Evolutionary conservation across 2,888 invertebrate species (phyloP).

Genomic region (Hecatera dysodea): DNA sequence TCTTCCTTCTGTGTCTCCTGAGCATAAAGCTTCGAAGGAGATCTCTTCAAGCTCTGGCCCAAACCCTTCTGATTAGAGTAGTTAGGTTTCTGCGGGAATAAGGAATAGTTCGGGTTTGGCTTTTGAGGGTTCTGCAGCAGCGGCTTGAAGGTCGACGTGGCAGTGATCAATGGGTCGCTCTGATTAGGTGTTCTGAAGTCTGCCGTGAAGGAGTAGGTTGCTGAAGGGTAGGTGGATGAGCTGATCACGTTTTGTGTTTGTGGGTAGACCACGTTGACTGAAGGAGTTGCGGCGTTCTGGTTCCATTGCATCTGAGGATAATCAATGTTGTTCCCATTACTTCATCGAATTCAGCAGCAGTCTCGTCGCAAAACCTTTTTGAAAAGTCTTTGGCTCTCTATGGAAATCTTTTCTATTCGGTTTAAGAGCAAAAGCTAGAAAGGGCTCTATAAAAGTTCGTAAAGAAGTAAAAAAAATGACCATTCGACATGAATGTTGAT

Average conservation of each 20-base stretch:
- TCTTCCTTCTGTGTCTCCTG: conserved; percentile 83
- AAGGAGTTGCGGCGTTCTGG: conserved; percentile 91
- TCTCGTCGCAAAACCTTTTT: too few species aligned
- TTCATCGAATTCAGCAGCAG: too few species aligned
- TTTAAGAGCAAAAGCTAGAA: too few species aligned
- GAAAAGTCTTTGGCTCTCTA: too few species aligned
- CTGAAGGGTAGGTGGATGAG: conserved; percentile 92
- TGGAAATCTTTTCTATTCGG: too few species aligned
- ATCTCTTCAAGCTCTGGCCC: conserved; percentile 81
- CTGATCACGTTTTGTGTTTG: conserved; percentile 92
- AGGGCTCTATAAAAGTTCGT: too few species aligned
- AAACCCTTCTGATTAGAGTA: conserved; percentile 77
- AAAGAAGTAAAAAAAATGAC: too few species aligned
- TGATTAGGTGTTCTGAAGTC: conserved; percentile 93
- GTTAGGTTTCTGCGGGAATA: conserved; percentile 87
- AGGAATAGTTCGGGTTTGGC: conserved; percentile 79
- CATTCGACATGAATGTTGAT: too few species aligned
- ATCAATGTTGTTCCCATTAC: conserved; percentile 12
- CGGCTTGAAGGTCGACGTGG: conserved; percentile 90
- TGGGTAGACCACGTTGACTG: conserved; percentile 92
- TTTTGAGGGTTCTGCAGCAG: conserved; percentile 86
- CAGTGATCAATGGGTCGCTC: conserved; percentile 90
- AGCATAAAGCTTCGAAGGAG: conserved; percentile 82
- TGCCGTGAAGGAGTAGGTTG: conserved; percentile 96
- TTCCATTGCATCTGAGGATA: conserved; percentile 93